A percentile compares a stretch with the other conserved stretches of the same genome.
These are phyloP conservation scores for Grammomys dolichurus DNA, from an alignment of 2,113 vertebrate genomes.

Conservation along the genomic window DNA sequence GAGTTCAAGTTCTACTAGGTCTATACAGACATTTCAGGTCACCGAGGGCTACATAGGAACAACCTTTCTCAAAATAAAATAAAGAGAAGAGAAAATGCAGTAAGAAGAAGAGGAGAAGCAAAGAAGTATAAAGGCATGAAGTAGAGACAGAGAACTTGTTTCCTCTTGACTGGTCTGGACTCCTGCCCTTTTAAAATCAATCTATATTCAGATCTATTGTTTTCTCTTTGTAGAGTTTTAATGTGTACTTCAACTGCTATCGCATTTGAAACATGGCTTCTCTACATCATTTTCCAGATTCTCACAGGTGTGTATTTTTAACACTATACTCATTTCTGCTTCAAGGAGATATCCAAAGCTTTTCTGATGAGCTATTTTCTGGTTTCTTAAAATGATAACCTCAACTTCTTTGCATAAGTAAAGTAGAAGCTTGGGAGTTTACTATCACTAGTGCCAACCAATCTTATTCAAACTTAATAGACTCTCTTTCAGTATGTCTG, in stretches of 20 bases:
- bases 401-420: background rate
- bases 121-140: background rate
- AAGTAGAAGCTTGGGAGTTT: conserved; percentile 31
- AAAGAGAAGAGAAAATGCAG: background rate
- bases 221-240: background rate
- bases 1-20: too few species aligned
- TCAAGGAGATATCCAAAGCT: background rate
- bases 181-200: background rate
- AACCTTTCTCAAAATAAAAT: background rate
- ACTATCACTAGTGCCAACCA: conserved; percentile 22
- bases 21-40: background rate
- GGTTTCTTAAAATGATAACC: background rate
- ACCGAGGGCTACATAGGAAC: background rate
- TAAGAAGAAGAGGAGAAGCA: background rate
- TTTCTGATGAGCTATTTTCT: background rate
- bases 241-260: background rate
- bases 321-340: conserved; percentile 2
- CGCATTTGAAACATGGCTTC: background rate
- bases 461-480: background rate
- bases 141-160: background rate
- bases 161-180: background rate
- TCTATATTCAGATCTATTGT: background rate
- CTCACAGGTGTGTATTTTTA: background rate
- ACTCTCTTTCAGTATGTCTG: conserved; percentile 20
- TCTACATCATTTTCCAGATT: background rate